Evolutionary conservation across 2,888 invertebrate genomes (phyloP), one percentile per base, ranked within the genome.

Genomic region (Homarus gammarus): DNA sequence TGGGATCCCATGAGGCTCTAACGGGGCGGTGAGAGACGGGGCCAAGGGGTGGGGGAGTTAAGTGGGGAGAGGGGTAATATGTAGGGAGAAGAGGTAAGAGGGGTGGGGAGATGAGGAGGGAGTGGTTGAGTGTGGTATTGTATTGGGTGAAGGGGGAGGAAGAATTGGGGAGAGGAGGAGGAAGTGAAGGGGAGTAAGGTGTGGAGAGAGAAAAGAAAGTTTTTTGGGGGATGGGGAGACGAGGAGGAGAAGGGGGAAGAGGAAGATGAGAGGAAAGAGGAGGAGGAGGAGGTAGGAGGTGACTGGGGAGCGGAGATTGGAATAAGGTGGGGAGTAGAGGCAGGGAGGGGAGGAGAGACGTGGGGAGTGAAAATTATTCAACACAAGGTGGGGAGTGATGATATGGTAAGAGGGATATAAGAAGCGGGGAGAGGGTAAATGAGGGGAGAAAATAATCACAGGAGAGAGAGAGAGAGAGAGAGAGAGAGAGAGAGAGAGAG

Each of bases 1-100:
- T 78, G 56, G 78, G 49, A n/a, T 56, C 56, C 78, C 78, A 78
- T 22, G 33, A 56, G 78, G 56, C 78, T 27, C 10, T 56, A 33
- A 78, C 33, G 77, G 78, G 36, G 56, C 22, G 27, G 33, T 36
- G 51, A 33, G 56, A 18, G 77, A n/a, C 31, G 33, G 77, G 15
- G 77, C 10, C 3, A 18, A 2, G 1, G 51, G 31, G 22, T 18
- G n/a, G 36, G 27, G 22, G 27, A 64, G 27, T 3, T 15, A 18
- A 64, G 27, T 5, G 5, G 27, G 64, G 8, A 64, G 64, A 64
- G n/a, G 10, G 64, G 64, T 12, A 15, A 49, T 15, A 49, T 8
- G 49, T 15, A 49, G 49, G 49, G 49, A 22, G 56, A 22, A 44
- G 44, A 8, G 44, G 44, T 44, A 12, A 44, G 44, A 44, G 44